phyloP scores from a whole-genome alignment of 2,888 invertebrate genomes.

The Hyposoter dolosus region DNA sequence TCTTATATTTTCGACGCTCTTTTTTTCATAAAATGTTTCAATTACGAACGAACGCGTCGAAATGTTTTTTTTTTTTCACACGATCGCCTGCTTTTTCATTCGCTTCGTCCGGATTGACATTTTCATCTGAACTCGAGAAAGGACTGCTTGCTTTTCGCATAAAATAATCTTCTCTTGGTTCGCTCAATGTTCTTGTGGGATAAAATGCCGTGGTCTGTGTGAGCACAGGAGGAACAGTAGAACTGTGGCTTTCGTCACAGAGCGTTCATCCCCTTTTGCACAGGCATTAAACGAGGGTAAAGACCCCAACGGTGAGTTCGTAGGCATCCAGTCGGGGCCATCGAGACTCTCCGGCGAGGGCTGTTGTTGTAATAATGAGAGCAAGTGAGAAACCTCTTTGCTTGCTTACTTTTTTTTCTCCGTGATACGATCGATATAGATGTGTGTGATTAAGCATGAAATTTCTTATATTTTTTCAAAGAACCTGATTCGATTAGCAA shows the following conservation, averaged over 20 bases:
- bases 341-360: conserved; percentile 65
- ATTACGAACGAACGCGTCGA: too few species aligned
- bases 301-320: conserved; percentile 66
- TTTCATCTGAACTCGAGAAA: neutral
- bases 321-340: conserved; percentile 64
- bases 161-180: neutral
- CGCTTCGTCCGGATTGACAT: neutral
- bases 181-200: conserved; percentile 38
- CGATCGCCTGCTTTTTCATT: neutral
- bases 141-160: neutral
- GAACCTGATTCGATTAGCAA: neutral
- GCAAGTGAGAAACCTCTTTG: conserved; percentile 45
- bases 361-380: conserved; percentile 60
- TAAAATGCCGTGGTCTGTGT: conserved; percentile 28
- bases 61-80: neutral
- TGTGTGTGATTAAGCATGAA: conserved; percentile 48
- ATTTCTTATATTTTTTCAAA: conserved; percentile 40
- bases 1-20: too few species aligned
- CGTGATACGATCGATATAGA: conserved; percentile 52
- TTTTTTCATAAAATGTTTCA: neutral
- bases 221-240: conserved; percentile 21
- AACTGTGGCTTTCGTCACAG: conserved; percentile 62
- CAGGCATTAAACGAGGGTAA: conserved; percentile 68
- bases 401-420: conserved; percentile 17
- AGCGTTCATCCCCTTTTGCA: conserved; percentile 65